Evolutionary conservation across 2,888 invertebrate species (phyloP).

Genomic region (Lacanobia oleracea): DNA sequence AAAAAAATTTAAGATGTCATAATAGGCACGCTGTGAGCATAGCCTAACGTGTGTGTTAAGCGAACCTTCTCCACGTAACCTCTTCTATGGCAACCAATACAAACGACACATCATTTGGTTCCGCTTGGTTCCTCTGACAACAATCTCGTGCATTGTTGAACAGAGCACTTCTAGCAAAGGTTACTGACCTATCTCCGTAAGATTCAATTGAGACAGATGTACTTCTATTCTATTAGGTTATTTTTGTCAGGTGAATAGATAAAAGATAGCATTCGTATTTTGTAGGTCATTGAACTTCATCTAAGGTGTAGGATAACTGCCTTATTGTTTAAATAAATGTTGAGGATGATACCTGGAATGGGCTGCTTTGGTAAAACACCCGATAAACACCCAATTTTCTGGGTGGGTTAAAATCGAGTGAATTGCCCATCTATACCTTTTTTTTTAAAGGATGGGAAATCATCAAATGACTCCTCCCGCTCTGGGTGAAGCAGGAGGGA

Average conservation of each 20-base stretch:
- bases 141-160: slow-evolving; percentile 44
- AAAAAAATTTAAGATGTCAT: too few relatives aligned
- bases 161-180: slow-evolving; percentile 29
- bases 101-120: slow-evolving; percentile 47
- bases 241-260: background rate
- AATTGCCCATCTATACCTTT: too few relatives aligned
- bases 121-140: slow-evolving; percentile 36
- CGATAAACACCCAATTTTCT: too few relatives aligned
- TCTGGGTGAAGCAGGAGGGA: too few relatives aligned
- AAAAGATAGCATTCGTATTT: background rate
- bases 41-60: background rate
- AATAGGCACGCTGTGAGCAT: background rate
- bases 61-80: background rate
- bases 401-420: too few relatives aligned
- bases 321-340: too few relatives aligned
- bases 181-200: slow-evolving; percentile 56
- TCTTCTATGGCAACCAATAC: slow-evolving; percentile 3
- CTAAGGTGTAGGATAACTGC: too few relatives aligned
- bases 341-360: too few relatives aligned
- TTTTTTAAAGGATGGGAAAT: too few relatives aligned
- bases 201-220: slow-evolving; percentile 37
- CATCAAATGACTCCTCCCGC: too few relatives aligned
- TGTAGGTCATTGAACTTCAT: background rate
- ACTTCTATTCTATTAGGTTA: background rate
- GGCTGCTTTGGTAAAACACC: too few relatives aligned